Evolutionary conservation across 2,888 invertebrate genomes (phyloP).

Genomic region (Mamestra brassicae): DNA sequence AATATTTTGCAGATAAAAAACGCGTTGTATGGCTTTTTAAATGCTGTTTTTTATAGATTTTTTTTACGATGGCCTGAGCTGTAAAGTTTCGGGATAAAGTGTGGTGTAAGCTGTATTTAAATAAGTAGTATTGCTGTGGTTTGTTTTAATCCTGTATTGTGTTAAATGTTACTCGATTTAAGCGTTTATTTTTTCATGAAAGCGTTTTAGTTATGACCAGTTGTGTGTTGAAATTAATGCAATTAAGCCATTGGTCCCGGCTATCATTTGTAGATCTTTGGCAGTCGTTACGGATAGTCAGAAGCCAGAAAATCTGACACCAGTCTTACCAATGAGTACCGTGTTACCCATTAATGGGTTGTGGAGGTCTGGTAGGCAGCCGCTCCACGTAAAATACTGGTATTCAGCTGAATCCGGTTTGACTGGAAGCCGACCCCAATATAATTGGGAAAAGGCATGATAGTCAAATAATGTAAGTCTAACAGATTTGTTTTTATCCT

Average conservation of each 20-base stretch:
- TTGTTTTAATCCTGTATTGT: background rate
- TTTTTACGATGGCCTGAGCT: conserved; percentile 31
- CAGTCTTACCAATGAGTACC: no score
- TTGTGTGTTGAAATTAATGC: background rate
- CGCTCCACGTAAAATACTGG: no score
- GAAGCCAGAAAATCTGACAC: no score
- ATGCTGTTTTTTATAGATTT: conserved; percentile 37
- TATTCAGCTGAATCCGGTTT: no score
- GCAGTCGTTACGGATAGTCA: no score
- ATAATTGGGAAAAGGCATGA: no score
- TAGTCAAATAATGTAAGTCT: background rate
- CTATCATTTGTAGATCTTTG: no score
- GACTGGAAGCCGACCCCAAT: no score
- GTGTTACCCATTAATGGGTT: no score
- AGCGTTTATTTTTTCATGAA: background rate
- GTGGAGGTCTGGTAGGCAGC: no score
- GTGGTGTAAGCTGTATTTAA: conserved; percentile 36
- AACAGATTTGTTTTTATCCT: no score
- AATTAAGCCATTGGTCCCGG: no score
- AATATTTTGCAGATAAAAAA: conserved; percentile 46
- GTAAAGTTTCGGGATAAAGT: conserved; percentile 30
- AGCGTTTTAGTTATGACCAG: background rate
- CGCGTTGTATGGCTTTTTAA: conserved; percentile 38
- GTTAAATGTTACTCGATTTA: background rate
- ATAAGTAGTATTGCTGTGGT: conserved; percentile 26